Conservation (phyloP, 1,140 invertebrate species). For the Brachionus asplanchnoidis region DNA sequence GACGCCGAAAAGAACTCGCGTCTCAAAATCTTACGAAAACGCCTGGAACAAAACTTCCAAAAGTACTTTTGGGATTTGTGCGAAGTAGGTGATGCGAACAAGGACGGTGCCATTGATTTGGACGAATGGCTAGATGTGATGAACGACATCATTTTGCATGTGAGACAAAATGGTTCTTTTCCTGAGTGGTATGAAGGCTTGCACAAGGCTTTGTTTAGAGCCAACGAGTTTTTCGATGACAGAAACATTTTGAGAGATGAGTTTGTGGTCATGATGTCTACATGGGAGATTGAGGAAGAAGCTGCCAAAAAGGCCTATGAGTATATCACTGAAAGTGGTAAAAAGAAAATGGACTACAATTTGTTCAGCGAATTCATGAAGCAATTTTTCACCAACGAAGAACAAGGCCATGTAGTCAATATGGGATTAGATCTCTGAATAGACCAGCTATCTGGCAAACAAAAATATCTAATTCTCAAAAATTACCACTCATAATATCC, state of each 20-base stretch:
- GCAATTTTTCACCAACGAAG: slow-evolving; percentile 32
- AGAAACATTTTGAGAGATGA: slow-evolving; percentile 29
- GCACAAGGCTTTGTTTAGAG: slow-evolving; percentile 41
- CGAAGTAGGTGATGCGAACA: slow-evolving; percentile 41
- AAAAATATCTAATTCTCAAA: not conserved
- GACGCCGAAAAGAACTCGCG: slow-evolving; percentile 41
- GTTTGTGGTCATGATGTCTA: slow-evolving; percentile 31
- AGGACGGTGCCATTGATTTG: slow-evolving; percentile 41
- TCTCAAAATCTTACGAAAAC: slow-evolving; percentile 42
- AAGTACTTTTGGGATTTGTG: slow-evolving; percentile 43
- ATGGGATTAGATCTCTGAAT: slow-evolving; percentile 30
- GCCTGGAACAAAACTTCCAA: slow-evolving; percentile 42
- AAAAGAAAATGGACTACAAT: slow-evolving; percentile 41
- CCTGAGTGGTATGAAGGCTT: slow-evolving; percentile 43
- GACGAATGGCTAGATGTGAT: slow-evolving; percentile 44
- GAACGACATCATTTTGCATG: slow-evolving; percentile 30
- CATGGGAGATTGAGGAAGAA: slow-evolving; percentile 41
- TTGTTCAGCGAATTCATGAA: slow-evolving; percentile 42
- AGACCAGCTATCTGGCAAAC: not conserved
- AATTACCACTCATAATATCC: not conserved
- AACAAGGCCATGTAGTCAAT: slow-evolving; percentile 29
- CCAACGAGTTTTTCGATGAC: slow-evolving; percentile 42
- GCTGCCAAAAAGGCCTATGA: slow-evolving; percentile 28
- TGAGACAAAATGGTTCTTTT: slow-evolving; percentile 31
- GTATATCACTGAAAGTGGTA: slow-evolving; percentile 37